phyloP scores from a whole-genome alignment of 2,113 vertebrate species.

The Menidia beryllina region DNA sequence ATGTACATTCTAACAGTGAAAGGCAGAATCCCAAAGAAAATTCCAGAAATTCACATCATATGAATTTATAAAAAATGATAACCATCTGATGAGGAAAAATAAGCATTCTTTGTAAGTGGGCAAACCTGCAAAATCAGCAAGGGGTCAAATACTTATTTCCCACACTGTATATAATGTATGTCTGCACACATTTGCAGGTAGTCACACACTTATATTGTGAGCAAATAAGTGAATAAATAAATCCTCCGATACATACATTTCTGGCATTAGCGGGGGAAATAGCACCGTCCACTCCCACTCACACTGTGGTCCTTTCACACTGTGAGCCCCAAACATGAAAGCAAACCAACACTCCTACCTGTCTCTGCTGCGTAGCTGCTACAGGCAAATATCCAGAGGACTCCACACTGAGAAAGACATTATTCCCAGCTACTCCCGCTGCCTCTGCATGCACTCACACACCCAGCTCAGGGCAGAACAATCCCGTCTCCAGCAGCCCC shows the following conservation, averaged over 20 bases:
- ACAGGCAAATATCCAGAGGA: conserved; percentile 60
- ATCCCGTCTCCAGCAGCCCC: conserved; percentile 34
- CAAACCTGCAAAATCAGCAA: too few species aligned
- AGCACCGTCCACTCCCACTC: conserved; percentile 6
- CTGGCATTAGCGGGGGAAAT: conserved; percentile 13
- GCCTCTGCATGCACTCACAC: not conserved
- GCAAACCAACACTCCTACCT: conserved; percentile 52
- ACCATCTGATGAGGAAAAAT: too few species aligned
- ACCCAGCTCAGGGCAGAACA: not conserved
- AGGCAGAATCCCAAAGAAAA: too few species aligned
- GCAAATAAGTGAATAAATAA: conserved; percentile 38
- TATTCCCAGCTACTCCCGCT: conserved; percentile 58
- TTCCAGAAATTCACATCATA: too few species aligned
- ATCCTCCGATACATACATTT: conserved; percentile 6
- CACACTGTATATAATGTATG: conserved; percentile 19
- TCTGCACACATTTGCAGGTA: conserved; percentile 23
- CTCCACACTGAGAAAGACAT: conserved; percentile 60
- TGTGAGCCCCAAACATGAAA: conserved; percentile 40
- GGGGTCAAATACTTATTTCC: too few species aligned
- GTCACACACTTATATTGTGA: conserved; percentile 15
- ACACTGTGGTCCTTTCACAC: conserved; percentile 12
- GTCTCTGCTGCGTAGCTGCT: conserved; percentile 41
- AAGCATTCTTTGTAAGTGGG: too few species aligned
- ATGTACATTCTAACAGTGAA: too few species aligned
- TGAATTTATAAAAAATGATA: too few species aligned